Conservation (phyloP, 2,888 invertebrate genomes). For the Habrosyne pyritoides region DNA sequence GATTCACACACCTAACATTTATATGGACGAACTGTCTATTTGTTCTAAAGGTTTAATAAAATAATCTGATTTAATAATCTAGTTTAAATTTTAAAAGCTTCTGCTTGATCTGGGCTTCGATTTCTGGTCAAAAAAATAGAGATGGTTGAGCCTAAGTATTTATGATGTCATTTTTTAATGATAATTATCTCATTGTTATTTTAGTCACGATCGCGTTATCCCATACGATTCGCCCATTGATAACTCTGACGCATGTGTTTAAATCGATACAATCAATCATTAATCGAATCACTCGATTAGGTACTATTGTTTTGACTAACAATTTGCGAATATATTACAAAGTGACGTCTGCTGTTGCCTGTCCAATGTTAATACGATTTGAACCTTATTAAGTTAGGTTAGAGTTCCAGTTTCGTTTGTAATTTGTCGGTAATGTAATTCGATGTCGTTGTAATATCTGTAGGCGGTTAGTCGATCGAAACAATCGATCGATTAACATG, state of each 20-base stretch:
- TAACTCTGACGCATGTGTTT: conserved; percentile 26
- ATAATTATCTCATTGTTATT: conserved; percentile 48
- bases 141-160: too few relatives aligned
- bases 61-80: too few relatives aligned
- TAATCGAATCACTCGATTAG: conserved; percentile 40
- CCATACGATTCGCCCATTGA: conserved; percentile 9
- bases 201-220: conserved; percentile 48
- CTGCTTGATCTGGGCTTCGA: too few relatives aligned
- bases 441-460: conserved; percentile 1
- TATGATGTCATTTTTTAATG: not conserved
- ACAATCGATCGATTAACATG: conserved; percentile 59
- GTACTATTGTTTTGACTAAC: conserved; percentile 52
- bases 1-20: too few relatives aligned
- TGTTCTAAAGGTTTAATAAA: too few relatives aligned
- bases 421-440: not conserved
- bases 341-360: not conserved
- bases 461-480: conserved; percentile 20
- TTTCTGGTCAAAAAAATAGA: too few relatives aligned
- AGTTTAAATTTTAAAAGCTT: too few relatives aligned
- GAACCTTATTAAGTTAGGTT: not conserved
- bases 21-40: too few relatives aligned
- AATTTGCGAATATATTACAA: conserved; percentile 24
- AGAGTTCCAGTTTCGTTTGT: not conserved
- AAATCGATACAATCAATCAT: conserved; percentile 51
- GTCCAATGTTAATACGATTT: not conserved